Base-by-base conservation (phyloP, 2,888 invertebrate species). In the Drosophila hamatofila region DNA sequence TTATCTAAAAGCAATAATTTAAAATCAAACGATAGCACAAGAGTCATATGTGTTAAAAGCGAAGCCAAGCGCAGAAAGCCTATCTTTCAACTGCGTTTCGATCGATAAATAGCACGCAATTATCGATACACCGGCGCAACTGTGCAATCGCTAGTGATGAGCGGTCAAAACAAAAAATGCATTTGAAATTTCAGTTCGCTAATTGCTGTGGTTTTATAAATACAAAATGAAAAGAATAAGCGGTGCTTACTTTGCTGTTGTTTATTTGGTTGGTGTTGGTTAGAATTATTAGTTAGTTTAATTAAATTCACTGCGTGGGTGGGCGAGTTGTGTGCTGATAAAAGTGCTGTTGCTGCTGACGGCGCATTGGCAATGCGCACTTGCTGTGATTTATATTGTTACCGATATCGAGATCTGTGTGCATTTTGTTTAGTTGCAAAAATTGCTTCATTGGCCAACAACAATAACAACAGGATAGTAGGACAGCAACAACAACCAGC, bases 191-290 rank as follows among this genome's bases (percentile, higher is more conserved):
- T 55, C 9, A 3, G 23, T 18, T 35, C 35, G 39, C 54, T 39
- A 56, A 46, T 62, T 41, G 68, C 41, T 58, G 55, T 51, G 56
- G 42, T 52, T 44, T 46, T 69, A 33, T 55, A 69, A 63, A 72
- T 55, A 59, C 44, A 18, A 57, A 57, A 27, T 58, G 8, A 68
- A 64, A 65, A 61, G 30, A 44, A 63, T 14, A 48, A 85, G 89
- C 88, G 71, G 84, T 89, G 84, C 81, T 81, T 85, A 87, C 88
- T 83, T 86, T 89, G 86, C 83, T 81, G 75, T 76, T 80, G 75
- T 65, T 70, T 72, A 65, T 62, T 72, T 63, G 55, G 62, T 72
- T 79, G 66, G 69, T 77, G 70, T 70, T 75, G 42, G 12, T 48
- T 18, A 49, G 30, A 30, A 35, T 58, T 33, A 33, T 58, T 63